These are phyloP conservation scores for Gobius niger DNA, from an alignment of 2,113 vertebrate genomes.

Conservation along the genomic window DNA sequence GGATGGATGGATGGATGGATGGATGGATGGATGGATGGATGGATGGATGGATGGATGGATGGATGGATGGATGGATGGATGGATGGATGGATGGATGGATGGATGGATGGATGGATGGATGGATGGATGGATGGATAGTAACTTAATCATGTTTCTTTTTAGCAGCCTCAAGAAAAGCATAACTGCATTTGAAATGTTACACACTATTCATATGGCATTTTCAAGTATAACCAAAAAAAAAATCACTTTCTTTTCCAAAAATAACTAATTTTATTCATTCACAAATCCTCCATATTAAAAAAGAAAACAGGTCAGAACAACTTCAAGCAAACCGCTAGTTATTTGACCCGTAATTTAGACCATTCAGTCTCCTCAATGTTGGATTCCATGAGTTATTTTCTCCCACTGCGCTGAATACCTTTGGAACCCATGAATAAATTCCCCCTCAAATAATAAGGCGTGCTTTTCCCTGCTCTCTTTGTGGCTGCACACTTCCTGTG, in stretches of 20 bases:
- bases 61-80: too few species aligned
- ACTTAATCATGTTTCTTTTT: too few species aligned
- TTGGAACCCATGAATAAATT: constrained; percentile 37
- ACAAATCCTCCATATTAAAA: background rate
- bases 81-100: too few species aligned
- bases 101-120: too few species aligned
- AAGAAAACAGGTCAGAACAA: background rate
- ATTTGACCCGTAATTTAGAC: constrained; percentile 1
- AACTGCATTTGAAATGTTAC: background rate
- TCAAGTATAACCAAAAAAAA: background rate
- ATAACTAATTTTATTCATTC: too few species aligned
- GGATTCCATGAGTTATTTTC: constrained; percentile 29
- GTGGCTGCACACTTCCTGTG: constrained; percentile 45
- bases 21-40: too few species aligned
- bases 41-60: too few species aligned
- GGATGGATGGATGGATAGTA: too few species aligned
- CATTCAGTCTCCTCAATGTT: constrained; percentile 2
- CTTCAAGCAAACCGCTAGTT: background rate
- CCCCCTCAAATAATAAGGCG: constrained; percentile 38
- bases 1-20: too few species aligned
- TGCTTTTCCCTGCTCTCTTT: constrained; percentile 48
- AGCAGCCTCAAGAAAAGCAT: too few species aligned
- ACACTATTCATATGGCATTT: background rate
- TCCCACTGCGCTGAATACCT: constrained; percentile 27
- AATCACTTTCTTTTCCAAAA: background rate